phyloP scores from a whole-genome alignment of 2,888 invertebrate genomes.

The Epicampocera succincta region DNA sequence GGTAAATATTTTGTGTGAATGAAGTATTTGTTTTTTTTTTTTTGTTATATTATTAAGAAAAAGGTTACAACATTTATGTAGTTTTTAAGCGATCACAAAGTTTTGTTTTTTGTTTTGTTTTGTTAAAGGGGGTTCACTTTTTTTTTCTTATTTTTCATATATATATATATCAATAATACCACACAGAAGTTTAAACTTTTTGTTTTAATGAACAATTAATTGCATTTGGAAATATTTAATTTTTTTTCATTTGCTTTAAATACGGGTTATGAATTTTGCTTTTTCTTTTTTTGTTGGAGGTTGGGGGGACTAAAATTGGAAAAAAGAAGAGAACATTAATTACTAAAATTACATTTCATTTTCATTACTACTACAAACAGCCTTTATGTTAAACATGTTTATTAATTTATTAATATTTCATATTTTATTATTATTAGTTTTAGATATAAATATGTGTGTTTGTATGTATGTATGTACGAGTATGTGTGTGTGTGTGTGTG shows the following conservation, averaged over 20 bases:
- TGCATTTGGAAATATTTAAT: background rate
- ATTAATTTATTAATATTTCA: constrained; percentile 64
- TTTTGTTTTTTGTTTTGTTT: constrained; percentile 41
- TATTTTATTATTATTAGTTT: constrained; percentile 54
- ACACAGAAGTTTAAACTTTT: constrained; percentile 32
- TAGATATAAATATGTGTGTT: too few relatives aligned
- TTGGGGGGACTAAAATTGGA: constrained; percentile 21
- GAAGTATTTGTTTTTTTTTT: too few relatives aligned
- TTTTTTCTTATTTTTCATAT: constrained; percentile 4
- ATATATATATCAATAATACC: constrained; percentile 13
- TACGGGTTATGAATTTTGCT: constrained; percentile 11
- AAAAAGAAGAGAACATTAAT: constrained; percentile 43
- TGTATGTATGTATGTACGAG: too few relatives aligned
- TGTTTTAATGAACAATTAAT: constrained; percentile 20
- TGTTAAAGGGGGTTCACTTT: constrained; percentile 2
- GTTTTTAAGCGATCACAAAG: constrained; percentile 70
- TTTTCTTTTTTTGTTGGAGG: constrained; percentile 3
- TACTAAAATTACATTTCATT: constrained; percentile 47
- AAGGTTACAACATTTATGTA: constrained; percentile 67
- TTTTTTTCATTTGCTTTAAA: background rate
- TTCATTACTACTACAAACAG: constrained; percentile 78
- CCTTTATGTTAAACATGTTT: constrained; percentile 79
- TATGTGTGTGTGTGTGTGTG: too few relatives aligned
- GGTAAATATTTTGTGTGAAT: constrained; percentile 4
- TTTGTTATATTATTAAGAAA: constrained; percentile 35